Conservation (phyloP, 2,113 vertebrate species). For the Tricholaema leucomelas region DNA sequence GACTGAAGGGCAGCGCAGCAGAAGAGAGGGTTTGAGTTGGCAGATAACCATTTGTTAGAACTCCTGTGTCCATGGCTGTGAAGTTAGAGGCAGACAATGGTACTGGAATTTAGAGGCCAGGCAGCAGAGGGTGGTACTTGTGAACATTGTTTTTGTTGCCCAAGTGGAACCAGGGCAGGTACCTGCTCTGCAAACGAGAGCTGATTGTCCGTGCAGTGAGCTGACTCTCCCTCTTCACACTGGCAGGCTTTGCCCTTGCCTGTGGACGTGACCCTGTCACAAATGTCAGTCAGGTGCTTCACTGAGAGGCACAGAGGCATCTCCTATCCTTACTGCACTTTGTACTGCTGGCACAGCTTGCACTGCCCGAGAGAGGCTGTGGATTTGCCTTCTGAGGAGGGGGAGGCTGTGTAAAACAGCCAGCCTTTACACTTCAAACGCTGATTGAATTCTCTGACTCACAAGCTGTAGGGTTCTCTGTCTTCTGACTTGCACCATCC, state of each 20-base stretch:
- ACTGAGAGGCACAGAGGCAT: neutral
- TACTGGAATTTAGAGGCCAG: neutral
- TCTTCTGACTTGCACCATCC: neutral
- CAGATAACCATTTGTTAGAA: neutral
- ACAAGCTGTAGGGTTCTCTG: neutral
- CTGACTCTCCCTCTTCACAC: neutral
- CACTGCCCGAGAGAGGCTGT: neutral
- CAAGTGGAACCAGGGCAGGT: neutral
- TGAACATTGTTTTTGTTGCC: neutral
- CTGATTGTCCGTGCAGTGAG: neutral
- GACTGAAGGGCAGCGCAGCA: neutral
- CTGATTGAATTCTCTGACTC: slow-evolving; percentile 15
- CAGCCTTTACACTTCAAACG: slow-evolving; percentile 20
- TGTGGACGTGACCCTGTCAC: neutral
- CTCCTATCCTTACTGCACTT: neutral
- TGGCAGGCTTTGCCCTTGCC: neutral
- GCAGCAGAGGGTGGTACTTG: neutral
- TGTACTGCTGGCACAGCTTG: neutral
- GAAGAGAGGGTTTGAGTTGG: neutral
- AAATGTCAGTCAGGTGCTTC: neutral
- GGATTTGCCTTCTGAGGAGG: neutral
- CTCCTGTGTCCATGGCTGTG: neutral
- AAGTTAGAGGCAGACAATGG: neutral
- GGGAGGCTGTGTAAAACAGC: neutral
- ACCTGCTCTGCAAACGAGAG: neutral